Evolutionary conservation across 2,888 invertebrate genomes (phyloP).

Genomic region (Euspilapteryx auroguttella): DNA sequence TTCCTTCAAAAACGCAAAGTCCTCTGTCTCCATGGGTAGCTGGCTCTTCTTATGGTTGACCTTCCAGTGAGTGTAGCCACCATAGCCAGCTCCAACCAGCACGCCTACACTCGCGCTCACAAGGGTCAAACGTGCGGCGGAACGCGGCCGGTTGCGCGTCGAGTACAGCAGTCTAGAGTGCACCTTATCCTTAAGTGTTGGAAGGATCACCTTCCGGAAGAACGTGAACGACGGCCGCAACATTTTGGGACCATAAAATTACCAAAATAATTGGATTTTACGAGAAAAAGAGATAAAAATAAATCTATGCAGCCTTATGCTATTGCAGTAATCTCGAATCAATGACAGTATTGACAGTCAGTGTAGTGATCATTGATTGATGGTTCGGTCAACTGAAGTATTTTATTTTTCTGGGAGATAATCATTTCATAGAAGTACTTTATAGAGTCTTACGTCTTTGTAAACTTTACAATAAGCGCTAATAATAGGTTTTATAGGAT

Average conservation of each 20-base stretch:
- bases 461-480: no score
- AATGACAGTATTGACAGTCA: no score
- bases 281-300: neutral
- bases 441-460: no score
- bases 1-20: constrained; percentile 37
- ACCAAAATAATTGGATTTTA: neutral
- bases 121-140: constrained; percentile 51
- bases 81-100: constrained; percentile 55
- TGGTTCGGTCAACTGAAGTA: no score
- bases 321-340: no score
- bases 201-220: constrained; percentile 27
- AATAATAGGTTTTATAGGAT: no score
- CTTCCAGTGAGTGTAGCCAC: constrained; percentile 52
- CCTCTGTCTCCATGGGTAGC: constrained; percentile 28
- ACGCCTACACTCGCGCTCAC: constrained; percentile 63
- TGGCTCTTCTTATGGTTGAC: constrained; percentile 30
- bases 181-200: constrained; percentile 26
- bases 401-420: no score
- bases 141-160: constrained; percentile 33
- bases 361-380: no score
- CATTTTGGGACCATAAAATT: constrained; percentile 18
- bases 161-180: constrained; percentile 27
- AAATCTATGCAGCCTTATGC: no score
- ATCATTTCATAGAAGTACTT: no score
- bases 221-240: constrained; percentile 37